phyloP scores from a whole-genome alignment of 2,113 vertebrate genomes.

The Sphyrna mokarran region DNA sequence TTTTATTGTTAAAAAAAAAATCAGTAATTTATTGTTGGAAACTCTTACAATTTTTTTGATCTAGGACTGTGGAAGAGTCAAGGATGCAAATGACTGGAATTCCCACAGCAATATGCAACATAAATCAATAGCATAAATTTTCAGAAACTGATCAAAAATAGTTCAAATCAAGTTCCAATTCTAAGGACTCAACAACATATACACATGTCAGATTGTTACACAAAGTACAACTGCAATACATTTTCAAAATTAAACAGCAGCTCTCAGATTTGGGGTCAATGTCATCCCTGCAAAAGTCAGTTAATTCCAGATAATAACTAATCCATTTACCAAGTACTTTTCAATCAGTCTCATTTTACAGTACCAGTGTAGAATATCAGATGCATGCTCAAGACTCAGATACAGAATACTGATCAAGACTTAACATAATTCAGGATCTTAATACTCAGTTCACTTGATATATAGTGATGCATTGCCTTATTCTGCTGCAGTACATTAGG shows the following conservation, averaged over 20 bases:
- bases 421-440: conserved; percentile 8
- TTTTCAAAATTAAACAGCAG: not conserved
- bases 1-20: not conserved
- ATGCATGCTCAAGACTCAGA: not conserved
- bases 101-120: not conserved
- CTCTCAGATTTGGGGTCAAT: not conserved
- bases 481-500: not conserved
- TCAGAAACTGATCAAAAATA: not conserved
- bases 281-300: not conserved
- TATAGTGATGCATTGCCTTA: not conserved
- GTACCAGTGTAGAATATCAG: not conserved
- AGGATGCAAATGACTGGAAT: not conserved
- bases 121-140: not conserved
- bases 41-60: not conserved
- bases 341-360: not conserved
- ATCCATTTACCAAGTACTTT: conserved; percentile 20
- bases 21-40: not conserved
- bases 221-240: not conserved
- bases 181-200: not conserved
- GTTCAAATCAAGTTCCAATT: not conserved
- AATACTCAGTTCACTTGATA: conserved; percentile 15
- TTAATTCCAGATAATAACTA: conserved; percentile 21
- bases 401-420: conserved; percentile 35
- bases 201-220: not conserved
- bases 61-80: not conserved